phyloP scores from a whole-genome alignment of 2,888 invertebrate genomes.

The Hypena proboscidalis region DNA sequence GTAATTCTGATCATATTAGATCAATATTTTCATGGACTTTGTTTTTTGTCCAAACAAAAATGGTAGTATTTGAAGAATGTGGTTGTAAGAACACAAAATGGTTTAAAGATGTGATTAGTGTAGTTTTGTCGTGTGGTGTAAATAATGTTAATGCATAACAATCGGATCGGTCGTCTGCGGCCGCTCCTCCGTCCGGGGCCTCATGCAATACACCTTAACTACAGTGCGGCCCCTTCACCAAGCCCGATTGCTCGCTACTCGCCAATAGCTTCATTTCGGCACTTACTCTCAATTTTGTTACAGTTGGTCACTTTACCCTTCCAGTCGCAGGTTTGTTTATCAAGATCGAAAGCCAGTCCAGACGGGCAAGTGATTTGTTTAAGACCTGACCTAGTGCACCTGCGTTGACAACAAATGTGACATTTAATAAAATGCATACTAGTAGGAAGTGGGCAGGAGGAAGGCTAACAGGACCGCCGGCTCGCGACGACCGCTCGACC shows the following conservation, averaged over 20 bases:
- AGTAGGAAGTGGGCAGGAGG: conserved; percentile 75
- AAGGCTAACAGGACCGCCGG: conserved; percentile 64
- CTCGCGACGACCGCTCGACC: conserved; percentile 49
- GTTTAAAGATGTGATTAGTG: background rate
- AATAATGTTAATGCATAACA: conserved; percentile 67
- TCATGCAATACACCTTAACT: conserved; percentile 81
- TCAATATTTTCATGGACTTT: too few species aligned
- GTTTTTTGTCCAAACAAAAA: too few species aligned
- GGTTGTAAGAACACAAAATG: background rate
- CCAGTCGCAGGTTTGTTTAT: conserved; percentile 99
- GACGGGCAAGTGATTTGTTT: conserved; percentile 98
- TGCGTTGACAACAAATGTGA: conserved; percentile 86
- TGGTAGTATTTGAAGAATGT: too few species aligned
- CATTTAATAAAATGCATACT: conserved; percentile 70
- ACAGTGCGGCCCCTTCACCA: conserved; percentile 83
- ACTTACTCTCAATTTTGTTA: conserved; percentile 98
- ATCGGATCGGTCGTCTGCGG: conserved; percentile 58
- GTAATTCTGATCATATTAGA: too few species aligned
- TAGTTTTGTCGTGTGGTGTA: conserved; percentile 28
- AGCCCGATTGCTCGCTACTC: conserved; percentile 81
- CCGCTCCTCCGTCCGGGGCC: conserved; percentile 70
- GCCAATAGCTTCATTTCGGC: conserved; percentile 80
- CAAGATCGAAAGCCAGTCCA: conserved; percentile 98
- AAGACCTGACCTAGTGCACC: conserved; percentile 97
- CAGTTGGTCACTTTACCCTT: conserved; percentile 99